Percentiles rank a stretch among this genome's conserved stretches.
Evolutionary conservation across 2,797 vertebrate genomes (phyloP).

Genomic region (Acipenser oxyrinchus): DNA sequence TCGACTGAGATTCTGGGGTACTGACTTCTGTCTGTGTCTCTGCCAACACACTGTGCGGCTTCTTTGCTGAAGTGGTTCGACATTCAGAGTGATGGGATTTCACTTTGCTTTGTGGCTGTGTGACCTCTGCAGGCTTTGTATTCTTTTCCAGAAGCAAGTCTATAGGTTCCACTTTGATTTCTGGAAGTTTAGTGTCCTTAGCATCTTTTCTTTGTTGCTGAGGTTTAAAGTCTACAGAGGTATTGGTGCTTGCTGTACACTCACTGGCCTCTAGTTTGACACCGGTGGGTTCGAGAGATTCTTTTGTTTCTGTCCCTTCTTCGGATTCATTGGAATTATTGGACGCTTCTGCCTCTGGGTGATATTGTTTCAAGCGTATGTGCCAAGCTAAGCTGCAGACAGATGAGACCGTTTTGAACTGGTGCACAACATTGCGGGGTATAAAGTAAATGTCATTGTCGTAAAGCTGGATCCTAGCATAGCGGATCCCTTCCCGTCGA

Average conservation of each 20-base stretch:
- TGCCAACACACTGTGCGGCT: slow-evolving; percentile 48
- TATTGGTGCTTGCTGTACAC: slow-evolving; percentile 42
- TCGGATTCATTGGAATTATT: slow-evolving; percentile 36
- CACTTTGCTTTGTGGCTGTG: slow-evolving; percentile 52
- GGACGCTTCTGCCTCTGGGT: slow-evolving; percentile 45
- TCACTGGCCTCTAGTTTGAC: slow-evolving; percentile 49
- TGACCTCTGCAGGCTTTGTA: slow-evolving; percentile 44
- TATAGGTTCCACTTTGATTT: slow-evolving; percentile 56
- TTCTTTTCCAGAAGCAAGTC: slow-evolving; percentile 40
- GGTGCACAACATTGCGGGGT: slow-evolving; percentile 92
- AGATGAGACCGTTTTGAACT: slow-evolving; percentile 95
- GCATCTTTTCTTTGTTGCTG: slow-evolving; percentile 41
- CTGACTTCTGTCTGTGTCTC: slow-evolving; percentile 44
- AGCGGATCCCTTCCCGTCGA: slow-evolving; percentile 90
- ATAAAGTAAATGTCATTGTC: slow-evolving; percentile 98
- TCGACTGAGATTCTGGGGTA: slow-evolving; percentile 46
- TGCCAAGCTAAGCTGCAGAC: slow-evolving; percentile 98
- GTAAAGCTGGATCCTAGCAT: slow-evolving; percentile 88
- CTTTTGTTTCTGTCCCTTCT: slow-evolving; percentile 27
- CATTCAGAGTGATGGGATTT: slow-evolving; percentile 51
- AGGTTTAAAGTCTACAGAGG: slow-evolving; percentile 49
- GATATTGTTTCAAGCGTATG: slow-evolving; percentile 78
- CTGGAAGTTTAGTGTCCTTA: slow-evolving; percentile 39
- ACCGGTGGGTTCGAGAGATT: slow-evolving; percentile 38
- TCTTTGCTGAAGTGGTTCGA: slow-evolving; percentile 59